Conservation (phyloP, 2,888 invertebrate species). For the Deroplatys truncata region DNA sequence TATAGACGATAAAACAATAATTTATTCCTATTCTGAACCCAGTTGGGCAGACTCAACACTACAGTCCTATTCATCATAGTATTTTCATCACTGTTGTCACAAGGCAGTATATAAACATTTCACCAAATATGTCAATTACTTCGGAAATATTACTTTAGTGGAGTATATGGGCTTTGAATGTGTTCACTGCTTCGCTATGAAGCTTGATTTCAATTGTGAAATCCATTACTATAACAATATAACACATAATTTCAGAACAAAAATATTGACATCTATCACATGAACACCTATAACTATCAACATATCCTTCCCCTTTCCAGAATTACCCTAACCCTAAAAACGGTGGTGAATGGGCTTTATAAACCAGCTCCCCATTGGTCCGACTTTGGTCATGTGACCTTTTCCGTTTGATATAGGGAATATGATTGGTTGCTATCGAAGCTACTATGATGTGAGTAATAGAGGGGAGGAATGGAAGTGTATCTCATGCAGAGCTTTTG, state of each 20-base stretch:
- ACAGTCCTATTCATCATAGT: constrained; percentile 27
- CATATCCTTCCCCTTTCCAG: constrained; percentile 27
- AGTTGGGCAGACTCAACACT: not conserved
- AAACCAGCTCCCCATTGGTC: constrained; percentile 25
- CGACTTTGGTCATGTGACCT: constrained; percentile 22
- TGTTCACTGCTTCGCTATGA: not conserved
- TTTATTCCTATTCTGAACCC: not conserved
- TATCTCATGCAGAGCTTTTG: not conserved
- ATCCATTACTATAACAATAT: not conserved
- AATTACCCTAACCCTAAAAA: constrained; percentile 30
- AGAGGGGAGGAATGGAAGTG: constrained; percentile 11
- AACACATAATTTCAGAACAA: constrained; percentile 15
- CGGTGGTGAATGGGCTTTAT: constrained; percentile 24
- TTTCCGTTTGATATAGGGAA: constrained; percentile 1
- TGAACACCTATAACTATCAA: constrained; percentile 29
- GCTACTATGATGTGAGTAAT: constrained; percentile 12
- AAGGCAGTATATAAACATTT: constrained; percentile 30
- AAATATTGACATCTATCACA: constrained; percentile 30
- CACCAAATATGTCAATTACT: constrained; percentile 19
- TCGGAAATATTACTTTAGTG: constrained; percentile 1
- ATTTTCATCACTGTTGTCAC: constrained; percentile 30
- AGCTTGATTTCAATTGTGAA: not conserved
- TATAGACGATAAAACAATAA: not conserved
- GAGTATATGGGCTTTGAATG: not conserved
- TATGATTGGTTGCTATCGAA: constrained; percentile 26